A percentile compares a stretch with the other conserved stretches of the same genome.
These are phyloP conservation scores for Acronicta psi DNA, from an alignment of 2,888 invertebrate genomes.

Conservation along the genomic window DNA sequence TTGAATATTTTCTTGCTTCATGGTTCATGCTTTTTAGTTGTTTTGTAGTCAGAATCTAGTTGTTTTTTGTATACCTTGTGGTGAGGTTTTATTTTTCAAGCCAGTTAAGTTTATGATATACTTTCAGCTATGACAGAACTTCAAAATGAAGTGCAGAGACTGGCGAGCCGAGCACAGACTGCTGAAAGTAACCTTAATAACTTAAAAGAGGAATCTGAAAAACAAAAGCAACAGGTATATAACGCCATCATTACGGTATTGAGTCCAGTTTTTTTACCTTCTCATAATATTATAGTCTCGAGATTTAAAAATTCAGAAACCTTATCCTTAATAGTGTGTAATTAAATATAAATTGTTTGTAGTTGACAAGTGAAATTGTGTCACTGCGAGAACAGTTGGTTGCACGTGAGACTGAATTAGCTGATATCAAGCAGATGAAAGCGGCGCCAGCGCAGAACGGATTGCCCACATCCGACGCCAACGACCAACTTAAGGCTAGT, in stretches of 20 bases:
- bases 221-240: constrained; percentile 79
- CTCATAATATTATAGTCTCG: too few species aligned
- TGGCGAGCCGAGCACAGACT: constrained; percentile 74
- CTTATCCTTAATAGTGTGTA: too few species aligned
- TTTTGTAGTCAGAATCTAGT: too few species aligned
- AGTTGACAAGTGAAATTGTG: constrained; percentile 73
- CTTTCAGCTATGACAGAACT: constrained; percentile 78
- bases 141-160: constrained; percentile 84
- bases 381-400: constrained; percentile 71
- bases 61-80: too few species aligned
- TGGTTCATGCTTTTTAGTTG: too few species aligned
- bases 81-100: too few species aligned
- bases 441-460: constrained; percentile 81
- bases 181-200: constrained; percentile 78
- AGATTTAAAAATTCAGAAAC: too few species aligned
- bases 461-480: constrained; percentile 63
- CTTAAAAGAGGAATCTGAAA: constrained; percentile 86
- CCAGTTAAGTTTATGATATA: neutral
- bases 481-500: constrained; percentile 75
- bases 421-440: constrained; percentile 76
- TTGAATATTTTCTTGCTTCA: too few species aligned
- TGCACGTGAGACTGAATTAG: constrained; percentile 73
- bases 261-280: too few species aligned
- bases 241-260: neutral
- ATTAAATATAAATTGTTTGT: neutral